Conservation (phyloP, 1,140 invertebrate genomes). For the Lycorma delicatula region DNA sequence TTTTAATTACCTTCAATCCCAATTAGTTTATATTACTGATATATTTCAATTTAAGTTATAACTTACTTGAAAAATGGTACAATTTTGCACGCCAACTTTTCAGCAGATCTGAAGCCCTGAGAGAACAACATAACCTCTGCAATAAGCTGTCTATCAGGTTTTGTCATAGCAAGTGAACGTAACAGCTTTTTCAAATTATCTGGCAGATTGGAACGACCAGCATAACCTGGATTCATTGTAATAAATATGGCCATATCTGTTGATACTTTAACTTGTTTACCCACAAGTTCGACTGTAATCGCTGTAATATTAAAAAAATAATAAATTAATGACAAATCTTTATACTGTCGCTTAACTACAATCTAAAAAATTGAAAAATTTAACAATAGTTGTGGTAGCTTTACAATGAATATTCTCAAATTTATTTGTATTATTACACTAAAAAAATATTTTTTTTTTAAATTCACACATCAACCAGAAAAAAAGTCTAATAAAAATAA, state of each 20-base stretch:
- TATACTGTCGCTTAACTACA: too few relatives aligned
- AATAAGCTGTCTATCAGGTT: constrained; percentile 95
- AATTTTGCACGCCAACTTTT: constrained; percentile 96
- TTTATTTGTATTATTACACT: too few relatives aligned
- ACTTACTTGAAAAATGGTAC: constrained; percentile 96
- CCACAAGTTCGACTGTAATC: constrained; percentile 87
- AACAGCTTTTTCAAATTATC: constrained; percentile 99
- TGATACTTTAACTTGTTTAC: constrained; percentile 95
- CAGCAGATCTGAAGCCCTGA: constrained; percentile 95
- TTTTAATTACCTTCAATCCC: too few relatives aligned
- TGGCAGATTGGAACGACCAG: constrained; percentile 95
- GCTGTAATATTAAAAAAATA: constrained; percentile 32
- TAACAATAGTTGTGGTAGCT: too few relatives aligned
- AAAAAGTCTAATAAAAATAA: too few relatives aligned
- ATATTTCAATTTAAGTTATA: too few relatives aligned
- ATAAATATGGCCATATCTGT: constrained; percentile 99
- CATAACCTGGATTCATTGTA: constrained; percentile 99
- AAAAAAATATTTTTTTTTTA: too few relatives aligned
- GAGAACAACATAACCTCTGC: constrained; percentile 99
- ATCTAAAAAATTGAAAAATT: too few relatives aligned
- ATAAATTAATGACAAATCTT: too few relatives aligned
- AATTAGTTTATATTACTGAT: too few relatives aligned
- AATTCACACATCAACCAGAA: too few relatives aligned
- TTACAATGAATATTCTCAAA: too few relatives aligned
- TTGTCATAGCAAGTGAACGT: constrained; percentile 96